Base-by-base conservation (phyloP, 2,797 vertebrate genomes). In the Parotocinclus haroldoi region DNA sequence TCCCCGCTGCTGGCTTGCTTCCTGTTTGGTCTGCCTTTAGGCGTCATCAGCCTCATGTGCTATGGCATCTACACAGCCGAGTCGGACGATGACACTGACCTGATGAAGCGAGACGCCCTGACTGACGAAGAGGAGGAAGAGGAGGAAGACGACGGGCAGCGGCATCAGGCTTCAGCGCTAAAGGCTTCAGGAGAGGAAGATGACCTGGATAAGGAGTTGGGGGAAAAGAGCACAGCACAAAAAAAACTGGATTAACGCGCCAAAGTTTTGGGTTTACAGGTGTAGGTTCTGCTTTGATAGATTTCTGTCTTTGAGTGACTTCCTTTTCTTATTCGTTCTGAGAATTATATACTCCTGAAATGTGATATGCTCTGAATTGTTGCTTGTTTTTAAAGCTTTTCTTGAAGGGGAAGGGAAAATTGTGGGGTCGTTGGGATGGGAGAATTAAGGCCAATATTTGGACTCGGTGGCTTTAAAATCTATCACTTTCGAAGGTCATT, bases 41-140 rank as follows among this genome's bases (percentile, higher is more conserved):
- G 95, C 12, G 94, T 99, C 79, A 98, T 99, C 86, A 99, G 97
- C 80, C 93, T 98, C 84, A 98, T 99, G 97, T 99, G 96, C 81
- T 99, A 99, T 0, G 96, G 96, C 75, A 98, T 99, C 89, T 99
- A 93, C 87, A 96, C 93, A 0, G 95, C 94, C 0, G 95, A 98
- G 78, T 82, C 93, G 0, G 93, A 96, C 1, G 94, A 94, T 58
- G 89, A 90, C 0, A 64, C 85, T 0, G 92, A 95, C 44, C 67
- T 85, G 13, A 80, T 84, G 69, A 93, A 89, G 84, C 90, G 85
- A 69, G 95, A 95, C 54, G 80, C 76, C 0, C 81, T 89, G 52
- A 89, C 88, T 8, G 91, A 80, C 5, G 94, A 87, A 0, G 95
- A 92, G 38, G 91, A 91, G 18, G 88, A 88, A 7, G 80, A 78